Base-by-base conservation (phyloP, 2,113 vertebrate species). In the Lates calcarifer region DNA sequence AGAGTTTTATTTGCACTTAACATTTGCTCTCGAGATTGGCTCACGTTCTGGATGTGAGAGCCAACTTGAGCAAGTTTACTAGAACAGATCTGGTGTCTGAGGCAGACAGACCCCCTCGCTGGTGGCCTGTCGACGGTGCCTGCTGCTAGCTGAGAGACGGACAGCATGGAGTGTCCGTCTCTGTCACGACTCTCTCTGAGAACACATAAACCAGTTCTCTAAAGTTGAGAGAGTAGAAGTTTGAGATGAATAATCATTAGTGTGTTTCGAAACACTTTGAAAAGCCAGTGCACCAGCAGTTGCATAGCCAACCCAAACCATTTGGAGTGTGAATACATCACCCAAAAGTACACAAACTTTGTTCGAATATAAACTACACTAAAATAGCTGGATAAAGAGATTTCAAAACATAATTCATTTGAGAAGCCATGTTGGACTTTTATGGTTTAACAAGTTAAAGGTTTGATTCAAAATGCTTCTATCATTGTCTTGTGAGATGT, bases 141-240 rank as follows among this genome's bases (percentile, higher is more conserved):
- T 73, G 78, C 92, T 93, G 91, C 79, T 83, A 69, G 33, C 63
- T 55, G 90, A 81, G 24, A 92, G 91, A 92, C 90, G 24, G 80
- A 79, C 87, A 82, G 83, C 84, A 83, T 69, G 91, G 72, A n/a
- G 60, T 65, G 77, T 86, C 77, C 69, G 0, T 35, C 69, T 73
- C 82, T 28, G 74, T 89, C 85, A 89, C 75, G 79, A 89, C 87
- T 82, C 63, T 35, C 72, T 45, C 58, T 17, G 67, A 61, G 49
- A 79, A 84, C 74, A 41, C 45, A 31, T 33, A 0, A 67, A 13
- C 6, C 9, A 61, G 53, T 67, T 51, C 22, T 10, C 26, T 17
- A 12, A 47, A 31, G 22, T 22, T 5, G 62, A n/a, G 33, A 79
- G 74, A 64, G 78, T 47, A 72, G 1, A 69, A 81, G 58, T 83